Percentiles rank a stretch among this genome's conserved stretches.
These are phyloP conservation scores for Dendrolimus pini DNA, from an alignment of 2,888 invertebrate species.

Conservation along the genomic window DNA sequence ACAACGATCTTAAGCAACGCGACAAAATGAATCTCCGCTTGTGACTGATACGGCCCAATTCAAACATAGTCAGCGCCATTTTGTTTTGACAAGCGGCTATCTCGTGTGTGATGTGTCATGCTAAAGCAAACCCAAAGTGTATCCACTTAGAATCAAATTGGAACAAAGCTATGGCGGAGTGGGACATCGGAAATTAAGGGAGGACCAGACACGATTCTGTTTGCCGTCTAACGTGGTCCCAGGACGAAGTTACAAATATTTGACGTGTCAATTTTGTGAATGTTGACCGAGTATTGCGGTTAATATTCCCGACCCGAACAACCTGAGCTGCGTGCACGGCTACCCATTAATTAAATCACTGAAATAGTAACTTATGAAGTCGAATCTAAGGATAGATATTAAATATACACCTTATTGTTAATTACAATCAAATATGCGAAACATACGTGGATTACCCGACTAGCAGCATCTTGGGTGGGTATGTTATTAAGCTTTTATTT, in stretches of 20 bases:
- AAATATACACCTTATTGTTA: conserved; percentile 21
- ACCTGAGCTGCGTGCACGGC: conserved; percentile 50
- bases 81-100: conserved; percentile 74
- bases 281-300: conserved; percentile 77
- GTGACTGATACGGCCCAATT: conserved; percentile 76
- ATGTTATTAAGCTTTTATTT: no score
- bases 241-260: conserved; percentile 77
- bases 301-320: conserved; percentile 70
- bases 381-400: conserved; percentile 32
- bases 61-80: conserved; percentile 75
- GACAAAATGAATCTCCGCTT: conserved; percentile 75
- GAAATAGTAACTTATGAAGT: conserved; percentile 65
- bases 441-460: no score
- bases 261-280: conserved; percentile 77
- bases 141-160: conserved; percentile 36
- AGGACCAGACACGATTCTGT: conserved; percentile 75
- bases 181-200: conserved; percentile 76
- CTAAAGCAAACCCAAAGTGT: conserved; percentile 41
- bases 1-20: conserved; percentile 73
- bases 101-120: conserved; percentile 26
- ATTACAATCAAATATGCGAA: no score
- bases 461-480: no score
- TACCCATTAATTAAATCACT: conserved; percentile 71
- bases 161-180: conserved; percentile 28
- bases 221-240: conserved; percentile 75